Percentiles rank a stretch among this genome's conserved stretches.
Evolutionary conservation across 2,888 invertebrate species (phyloP).

Genomic region (Hyposoter dolosus): DNA sequence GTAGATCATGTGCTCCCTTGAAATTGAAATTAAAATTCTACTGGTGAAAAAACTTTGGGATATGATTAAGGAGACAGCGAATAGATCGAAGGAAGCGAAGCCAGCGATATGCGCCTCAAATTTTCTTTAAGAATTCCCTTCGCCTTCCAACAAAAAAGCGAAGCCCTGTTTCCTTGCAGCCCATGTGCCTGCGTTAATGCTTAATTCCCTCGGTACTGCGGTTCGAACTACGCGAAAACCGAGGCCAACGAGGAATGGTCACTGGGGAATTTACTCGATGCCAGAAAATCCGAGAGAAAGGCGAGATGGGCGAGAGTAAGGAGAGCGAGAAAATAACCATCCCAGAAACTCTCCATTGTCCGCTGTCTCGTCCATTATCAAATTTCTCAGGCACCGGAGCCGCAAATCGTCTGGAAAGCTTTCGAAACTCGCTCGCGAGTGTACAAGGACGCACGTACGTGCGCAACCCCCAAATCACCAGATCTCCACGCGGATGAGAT

Average conservation of each 20-base stretch:
- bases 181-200: conserved; percentile 18
- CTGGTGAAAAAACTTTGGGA: neutral
- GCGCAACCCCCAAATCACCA: conserved; percentile 35
- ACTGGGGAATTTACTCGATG: conserved; percentile 58
- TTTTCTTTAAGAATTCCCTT: conserved; percentile 36
- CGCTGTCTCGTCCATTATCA: conserved; percentile 72
- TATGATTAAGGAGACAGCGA: neutral
- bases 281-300: conserved; percentile 25
- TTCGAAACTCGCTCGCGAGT: conserved; percentile 68
- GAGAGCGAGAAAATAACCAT: conserved; percentile 46
- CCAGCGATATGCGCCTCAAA: conserved; percentile 20
- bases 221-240: conserved; percentile 34
- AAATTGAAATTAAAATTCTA: neutral
- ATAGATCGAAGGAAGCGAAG: neutral
- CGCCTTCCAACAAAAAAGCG: neutral
- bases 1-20: neutral
- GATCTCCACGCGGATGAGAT: conserved; percentile 23
- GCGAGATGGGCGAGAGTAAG: conserved; percentile 17
- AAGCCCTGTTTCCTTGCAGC: neutral
- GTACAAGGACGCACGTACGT: conserved; percentile 13
- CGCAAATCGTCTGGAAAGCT: conserved; percentile 72
- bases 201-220: conserved; percentile 58
- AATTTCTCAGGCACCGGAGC: conserved; percentile 69
- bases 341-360: conserved; percentile 66
- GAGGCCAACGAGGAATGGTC: conserved; percentile 57